Base-by-base conservation (phyloP, 2,888 invertebrate species). In the Drosophila melanosoma region DNA sequence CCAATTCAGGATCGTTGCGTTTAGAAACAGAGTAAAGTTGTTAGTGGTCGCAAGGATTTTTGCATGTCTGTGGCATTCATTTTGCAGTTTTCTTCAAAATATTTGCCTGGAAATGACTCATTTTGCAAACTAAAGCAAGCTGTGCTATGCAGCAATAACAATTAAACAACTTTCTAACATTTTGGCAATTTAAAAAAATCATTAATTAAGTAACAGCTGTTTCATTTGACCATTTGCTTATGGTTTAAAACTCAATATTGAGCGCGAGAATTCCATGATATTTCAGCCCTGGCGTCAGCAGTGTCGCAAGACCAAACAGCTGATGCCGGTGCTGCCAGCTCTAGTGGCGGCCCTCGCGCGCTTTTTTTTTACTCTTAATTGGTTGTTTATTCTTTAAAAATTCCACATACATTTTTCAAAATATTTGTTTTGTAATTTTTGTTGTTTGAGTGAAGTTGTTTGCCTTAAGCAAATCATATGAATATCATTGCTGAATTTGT, bases 231-330 rank as follows among this genome's bases (percentile, higher is more conserved):
- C 49, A 53, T 48, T 40, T 57, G 26, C 40, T 17, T 54, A n/a
- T 35, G 15, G 15, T 59, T 72, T 26, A 23, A 72, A 74, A 32
- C 10, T 1, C 10, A 74, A 40, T 53, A 58, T 60, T 17, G 40
- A 56, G 29, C 81, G 71, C 66, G 48, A 40, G 10, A 42, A 40
- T 20, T 33, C 6, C 17, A 8, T 15, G 3, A 10, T 3, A 10
- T 20, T 61, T 54, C 61, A 76, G 29, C 77, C 81, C 77, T 78
- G 81, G 53, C 58, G 11, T 10, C 32, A 54, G 32, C 81, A 80
- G 71, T 64, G 67, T 80, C 52, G 76, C 79, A 65, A 38, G 11
- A 35, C 5, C 23, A 11, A 80, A 42, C 77, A 78, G 81, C 81
- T 80, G 81, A 33, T 23, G 5, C 6, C 7, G 4, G 51, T 38